phyloP scores from a whole-genome alignment of 2,888 invertebrate species.

The Pogonocherus hispidulus region DNA sequence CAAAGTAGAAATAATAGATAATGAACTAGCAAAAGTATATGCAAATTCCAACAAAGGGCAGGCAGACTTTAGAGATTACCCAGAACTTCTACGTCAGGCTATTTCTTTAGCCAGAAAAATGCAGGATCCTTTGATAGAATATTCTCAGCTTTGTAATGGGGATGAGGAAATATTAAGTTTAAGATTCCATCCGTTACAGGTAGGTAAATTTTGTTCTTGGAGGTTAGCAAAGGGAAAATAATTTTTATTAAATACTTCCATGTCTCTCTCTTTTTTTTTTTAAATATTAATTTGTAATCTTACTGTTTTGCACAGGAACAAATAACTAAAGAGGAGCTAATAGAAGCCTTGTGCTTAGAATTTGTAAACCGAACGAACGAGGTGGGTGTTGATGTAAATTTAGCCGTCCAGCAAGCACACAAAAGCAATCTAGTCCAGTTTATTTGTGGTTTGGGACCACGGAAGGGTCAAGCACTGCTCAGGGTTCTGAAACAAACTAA shows the following conservation, averaged over 20 bases:
- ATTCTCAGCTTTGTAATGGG: conserved; percentile 93
- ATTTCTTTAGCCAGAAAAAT: conserved; percentile 92
- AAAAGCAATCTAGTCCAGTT: conserved; percentile 94
- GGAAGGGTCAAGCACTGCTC: conserved; percentile 91
- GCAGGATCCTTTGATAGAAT: conserved; percentile 97
- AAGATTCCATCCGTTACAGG: conserved; percentile 89
- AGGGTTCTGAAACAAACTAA: conserved; percentile 92
- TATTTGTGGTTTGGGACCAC: conserved; percentile 95
- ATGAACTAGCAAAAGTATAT: conserved; percentile 93
- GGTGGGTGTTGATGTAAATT: conserved; percentile 97
- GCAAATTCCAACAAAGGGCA: conserved; percentile 89
- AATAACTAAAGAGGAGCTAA: conserved; percentile 85
- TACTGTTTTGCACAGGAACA: conserved; percentile 84
- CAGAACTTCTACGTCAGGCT: conserved; percentile 90
- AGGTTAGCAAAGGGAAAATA: too few relatives aligned
- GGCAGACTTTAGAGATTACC: conserved; percentile 94
- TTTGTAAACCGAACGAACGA: conserved; percentile 97
- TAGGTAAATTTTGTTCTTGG: conserved; percentile 16
- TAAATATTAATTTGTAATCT: too few relatives aligned
- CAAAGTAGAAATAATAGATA: conserved; percentile 92
- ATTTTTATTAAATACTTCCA: too few relatives aligned
- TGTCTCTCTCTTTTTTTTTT: too few relatives aligned
- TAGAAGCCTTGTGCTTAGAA: conserved; percentile 89
- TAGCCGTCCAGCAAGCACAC: conserved; percentile 90
- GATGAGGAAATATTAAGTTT: conserved; percentile 98